Evolutionary conservation across 2,888 invertebrate species (phyloP).

Genomic region (Brachylomia viminalis): DNA sequence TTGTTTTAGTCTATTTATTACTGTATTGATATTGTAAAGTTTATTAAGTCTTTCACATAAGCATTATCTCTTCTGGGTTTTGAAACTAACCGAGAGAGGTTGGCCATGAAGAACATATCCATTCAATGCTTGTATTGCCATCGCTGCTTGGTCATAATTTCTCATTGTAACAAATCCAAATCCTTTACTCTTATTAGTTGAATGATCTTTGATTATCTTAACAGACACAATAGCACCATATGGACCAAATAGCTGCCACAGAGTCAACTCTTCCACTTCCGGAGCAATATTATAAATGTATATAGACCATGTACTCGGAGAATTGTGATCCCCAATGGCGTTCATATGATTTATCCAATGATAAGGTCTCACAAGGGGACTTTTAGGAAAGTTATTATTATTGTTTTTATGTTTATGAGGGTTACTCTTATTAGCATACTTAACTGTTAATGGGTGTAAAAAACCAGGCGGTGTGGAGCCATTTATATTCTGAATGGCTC

Average conservation of each 20-base stretch:
- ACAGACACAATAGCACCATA: constrained; percentile 91
- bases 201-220: constrained; percentile 90
- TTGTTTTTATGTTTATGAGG: constrained; percentile 89
- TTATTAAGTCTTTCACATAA: constrained; percentile 81
- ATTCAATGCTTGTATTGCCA: constrained; percentile 90
- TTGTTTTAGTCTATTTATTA: constrained; percentile 86
- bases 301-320: constrained; percentile 89
- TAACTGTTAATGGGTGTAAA: constrained; percentile 90
- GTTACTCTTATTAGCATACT: constrained; percentile 91
- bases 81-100: constrained; percentile 89
- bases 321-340: constrained; percentile 87
- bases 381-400: constrained; percentile 88
- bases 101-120: constrained; percentile 88
- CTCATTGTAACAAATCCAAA: constrained; percentile 90
- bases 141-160: constrained; percentile 90
- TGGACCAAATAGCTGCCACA: constrained; percentile 90
- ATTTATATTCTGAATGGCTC: constrained; percentile 88
- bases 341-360: constrained; percentile 89
- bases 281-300: constrained; percentile 90
- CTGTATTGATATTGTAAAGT: constrained; percentile 89
- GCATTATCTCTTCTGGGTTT: constrained; percentile 91
- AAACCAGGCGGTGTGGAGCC: constrained; percentile 88
- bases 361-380: constrained; percentile 86
- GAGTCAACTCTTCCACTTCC: constrained; percentile 88
- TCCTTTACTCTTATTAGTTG: constrained; percentile 90